Evolutionary conservation across 2,888 invertebrate genomes (phyloP).

Genomic region (Branchinecta sandiegonensis): DNA sequence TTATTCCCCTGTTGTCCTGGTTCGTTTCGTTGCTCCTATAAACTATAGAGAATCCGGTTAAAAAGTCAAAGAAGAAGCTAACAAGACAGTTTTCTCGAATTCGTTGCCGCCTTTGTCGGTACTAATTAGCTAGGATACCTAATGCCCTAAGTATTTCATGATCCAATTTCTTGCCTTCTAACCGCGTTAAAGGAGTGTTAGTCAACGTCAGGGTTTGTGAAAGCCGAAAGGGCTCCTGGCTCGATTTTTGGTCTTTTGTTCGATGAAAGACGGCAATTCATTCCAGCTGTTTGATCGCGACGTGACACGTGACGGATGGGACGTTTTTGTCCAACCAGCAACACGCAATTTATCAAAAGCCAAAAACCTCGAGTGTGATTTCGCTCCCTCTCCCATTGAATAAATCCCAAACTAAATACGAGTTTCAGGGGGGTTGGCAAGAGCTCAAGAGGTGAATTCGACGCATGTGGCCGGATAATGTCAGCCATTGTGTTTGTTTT

Average conservation of each 20-base stretch:
- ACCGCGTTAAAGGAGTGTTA: no score
- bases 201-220: no score
- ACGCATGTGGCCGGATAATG: neutral
- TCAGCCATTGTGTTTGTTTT: neutral
- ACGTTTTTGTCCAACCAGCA: slow-evolving; percentile 5
- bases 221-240: no score
- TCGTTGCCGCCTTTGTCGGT: no score
- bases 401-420: neutral
- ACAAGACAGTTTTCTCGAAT: no score
- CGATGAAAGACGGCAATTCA: slow-evolving; percentile 2
- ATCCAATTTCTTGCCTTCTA: no score
- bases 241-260: slow-evolving; percentile 5
- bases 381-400: neutral
- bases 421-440: neutral
- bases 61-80: no score
- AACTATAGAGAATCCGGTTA: no score
- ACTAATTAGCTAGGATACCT: no score
- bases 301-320: neutral
- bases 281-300: slow-evolving; percentile 11
- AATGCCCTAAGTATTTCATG: no score
- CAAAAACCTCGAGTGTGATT: neutral
- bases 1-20: no score
- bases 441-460: neutral
- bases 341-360: slow-evolving; percentile 7
- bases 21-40: no score